Evolutionary conservation across 2,113 vertebrate genomes (phyloP).

Genomic region (Gasterosteus nipponicus): DNA sequence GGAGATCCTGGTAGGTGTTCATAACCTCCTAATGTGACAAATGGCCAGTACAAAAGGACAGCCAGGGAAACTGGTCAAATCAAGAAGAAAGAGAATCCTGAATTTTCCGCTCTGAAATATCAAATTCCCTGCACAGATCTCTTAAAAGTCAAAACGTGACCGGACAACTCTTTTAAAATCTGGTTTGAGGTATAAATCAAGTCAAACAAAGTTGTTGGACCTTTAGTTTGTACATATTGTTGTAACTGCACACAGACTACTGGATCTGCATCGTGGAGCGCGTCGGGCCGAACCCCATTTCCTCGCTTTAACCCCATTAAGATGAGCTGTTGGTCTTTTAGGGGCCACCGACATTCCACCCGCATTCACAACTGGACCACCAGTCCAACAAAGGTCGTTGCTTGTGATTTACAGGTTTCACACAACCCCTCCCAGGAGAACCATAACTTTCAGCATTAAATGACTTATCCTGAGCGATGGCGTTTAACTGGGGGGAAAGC

Average conservation of each 20-base stretch:
- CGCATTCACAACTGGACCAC: constrained; percentile 61
- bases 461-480: constrained; percentile 73
- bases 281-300: constrained; percentile 30
- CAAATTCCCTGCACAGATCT: neutral
- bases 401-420: constrained; percentile 73
- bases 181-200: constrained; percentile 7
- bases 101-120: neutral
- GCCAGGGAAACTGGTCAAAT: constrained; percentile 13
- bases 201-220: neutral
- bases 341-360: constrained; percentile 65
- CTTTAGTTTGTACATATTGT: constrained; percentile 6
- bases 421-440: constrained; percentile 67
- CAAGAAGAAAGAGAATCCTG: constrained; percentile 15
- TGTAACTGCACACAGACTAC: constrained; percentile 38
- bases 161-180: neutral
- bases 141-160: neutral
- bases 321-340: constrained; percentile 57
- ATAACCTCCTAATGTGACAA: constrained; percentile 47
- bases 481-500: constrained; percentile 50
- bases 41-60: constrained; percentile 1
- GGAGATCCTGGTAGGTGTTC: constrained; percentile 22
- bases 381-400: constrained; percentile 69
- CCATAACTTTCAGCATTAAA: constrained; percentile 67
- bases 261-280: constrained; percentile 24
- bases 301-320: constrained; percentile 65